These are phyloP conservation scores for Otocyon megalotis DNA, from an alignment of 2,113 vertebrate species.

Conservation along the genomic window DNA sequence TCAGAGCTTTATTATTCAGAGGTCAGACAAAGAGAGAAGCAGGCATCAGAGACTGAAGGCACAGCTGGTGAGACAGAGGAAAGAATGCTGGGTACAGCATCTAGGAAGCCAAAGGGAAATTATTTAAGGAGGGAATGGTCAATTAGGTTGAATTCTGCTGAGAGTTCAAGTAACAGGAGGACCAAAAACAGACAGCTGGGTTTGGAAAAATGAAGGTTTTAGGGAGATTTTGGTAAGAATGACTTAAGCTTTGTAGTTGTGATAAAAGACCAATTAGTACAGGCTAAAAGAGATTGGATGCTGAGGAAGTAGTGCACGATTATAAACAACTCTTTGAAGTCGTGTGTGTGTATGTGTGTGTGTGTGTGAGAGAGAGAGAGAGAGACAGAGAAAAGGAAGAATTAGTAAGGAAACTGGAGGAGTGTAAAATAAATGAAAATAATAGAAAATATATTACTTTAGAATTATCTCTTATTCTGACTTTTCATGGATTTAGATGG, in stretches of 20 bases:
- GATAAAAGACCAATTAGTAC: neutral
- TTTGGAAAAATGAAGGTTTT: neutral
- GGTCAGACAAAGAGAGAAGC: neutral
- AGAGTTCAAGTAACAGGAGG: neutral
- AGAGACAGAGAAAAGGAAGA: neutral
- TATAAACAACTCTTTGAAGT: neutral
- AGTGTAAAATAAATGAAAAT: neutral
- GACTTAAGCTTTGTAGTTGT: neutral
- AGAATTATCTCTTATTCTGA: conserved; percentile 14
- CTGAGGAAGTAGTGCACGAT: neutral
- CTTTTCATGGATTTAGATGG: conserved; percentile 23
- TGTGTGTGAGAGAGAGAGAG: neutral
- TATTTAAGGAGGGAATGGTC: neutral
- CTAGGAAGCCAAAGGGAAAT: neutral
- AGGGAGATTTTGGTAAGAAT: neutral
- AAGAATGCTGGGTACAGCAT: neutral
- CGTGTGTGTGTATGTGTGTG: neutral
- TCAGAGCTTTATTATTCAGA: neutral
- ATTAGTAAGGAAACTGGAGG: neutral
- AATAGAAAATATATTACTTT: neutral
- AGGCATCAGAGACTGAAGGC: neutral
- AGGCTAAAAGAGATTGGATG: neutral
- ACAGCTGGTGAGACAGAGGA: neutral
- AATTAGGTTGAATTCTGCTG: neutral
- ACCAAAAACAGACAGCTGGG: neutral